phyloP scores from a whole-genome alignment of 2,888 invertebrate species.

The Arrhopalites spinosus region DNA sequence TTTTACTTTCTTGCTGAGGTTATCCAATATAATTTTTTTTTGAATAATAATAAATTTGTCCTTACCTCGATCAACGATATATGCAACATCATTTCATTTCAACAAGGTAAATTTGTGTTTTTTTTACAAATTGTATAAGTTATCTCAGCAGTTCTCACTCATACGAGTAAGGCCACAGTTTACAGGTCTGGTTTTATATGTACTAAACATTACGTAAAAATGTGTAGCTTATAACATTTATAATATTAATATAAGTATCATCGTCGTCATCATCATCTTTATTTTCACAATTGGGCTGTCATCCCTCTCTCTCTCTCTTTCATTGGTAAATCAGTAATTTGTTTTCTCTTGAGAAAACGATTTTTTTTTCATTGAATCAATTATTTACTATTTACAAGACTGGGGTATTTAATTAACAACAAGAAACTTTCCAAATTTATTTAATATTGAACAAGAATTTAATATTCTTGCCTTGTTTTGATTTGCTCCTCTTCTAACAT shows the following conservation, averaged over 20 bases:
- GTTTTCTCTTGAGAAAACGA: neutral
- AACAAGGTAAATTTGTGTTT: slow-evolving; percentile 5
- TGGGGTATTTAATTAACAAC: no score
- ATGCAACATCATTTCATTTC: slow-evolving; percentile 3
- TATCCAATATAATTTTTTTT: neutral
- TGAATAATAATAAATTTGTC: neutral
- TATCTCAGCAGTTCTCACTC: slow-evolving; percentile 20
- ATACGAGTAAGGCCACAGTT: slow-evolving; percentile 35
- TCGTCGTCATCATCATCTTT: no score
- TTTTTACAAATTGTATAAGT: slow-evolving; percentile 19
- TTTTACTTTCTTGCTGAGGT: no score
- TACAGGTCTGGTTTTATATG: slow-evolving; percentile 30
- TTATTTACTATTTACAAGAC: no score
- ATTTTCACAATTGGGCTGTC: no score
- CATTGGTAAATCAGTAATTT: neutral
- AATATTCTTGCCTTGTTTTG: no score
- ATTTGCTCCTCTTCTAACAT: no score
- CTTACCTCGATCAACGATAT: neutral
- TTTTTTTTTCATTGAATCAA: neutral
- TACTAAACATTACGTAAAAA: slow-evolving; percentile 29
- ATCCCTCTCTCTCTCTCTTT: neutral
- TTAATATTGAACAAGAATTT: no score
- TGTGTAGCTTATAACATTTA: slow-evolving; percentile 24
- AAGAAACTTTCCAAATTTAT: no score
- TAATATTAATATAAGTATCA: no score